These are phyloP conservation scores for Actias luna DNA, from an alignment of 2,888 invertebrate genomes.

Conservation along the genomic window DNA sequence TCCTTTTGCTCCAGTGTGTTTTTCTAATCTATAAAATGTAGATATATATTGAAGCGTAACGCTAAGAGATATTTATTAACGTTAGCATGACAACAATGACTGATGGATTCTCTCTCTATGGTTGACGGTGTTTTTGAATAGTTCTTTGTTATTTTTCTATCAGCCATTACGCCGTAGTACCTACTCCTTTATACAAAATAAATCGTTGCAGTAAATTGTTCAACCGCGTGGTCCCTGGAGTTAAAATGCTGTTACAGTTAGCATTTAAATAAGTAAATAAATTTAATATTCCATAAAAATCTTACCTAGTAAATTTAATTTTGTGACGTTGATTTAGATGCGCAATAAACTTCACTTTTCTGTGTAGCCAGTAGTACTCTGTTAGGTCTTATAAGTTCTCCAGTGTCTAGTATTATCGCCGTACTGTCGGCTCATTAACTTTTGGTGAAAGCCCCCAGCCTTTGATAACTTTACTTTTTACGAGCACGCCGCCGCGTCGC, in stretches of 20 bases:
- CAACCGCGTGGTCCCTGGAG: neutral
- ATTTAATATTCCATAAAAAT: neutral
- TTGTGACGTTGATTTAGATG: neutral
- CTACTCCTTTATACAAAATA: too few species aligned
- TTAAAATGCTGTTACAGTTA: neutral
- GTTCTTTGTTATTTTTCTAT: too few species aligned
- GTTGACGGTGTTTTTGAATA: neutral
- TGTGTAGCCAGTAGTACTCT: conserved; percentile 4
- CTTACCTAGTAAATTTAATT: neutral
- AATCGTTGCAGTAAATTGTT: too few species aligned
- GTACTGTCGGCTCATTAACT: conserved; percentile 69
- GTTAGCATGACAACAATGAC: neutral
- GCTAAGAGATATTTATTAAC: neutral
- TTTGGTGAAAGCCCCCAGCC: conserved; percentile 53
- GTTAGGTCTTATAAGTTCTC: conserved; percentile 15
- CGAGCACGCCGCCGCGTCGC: conserved; percentile 35
- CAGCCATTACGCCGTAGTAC: too few species aligned
- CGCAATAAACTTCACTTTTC: conserved; percentile 16
- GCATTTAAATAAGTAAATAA: neutral
- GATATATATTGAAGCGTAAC: neutral
- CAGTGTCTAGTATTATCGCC: conserved; percentile 48
- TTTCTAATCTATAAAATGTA: neutral
- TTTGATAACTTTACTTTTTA: conserved; percentile 68
- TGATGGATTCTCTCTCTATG: neutral
- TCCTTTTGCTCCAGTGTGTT: too few species aligned